A percentile compares a stretch with the other conserved stretches of the same genome.
These are phyloP conservation scores for Charanyca ferruginea DNA, from an alignment of 2,888 invertebrate species.

Conservation along the genomic window DNA sequence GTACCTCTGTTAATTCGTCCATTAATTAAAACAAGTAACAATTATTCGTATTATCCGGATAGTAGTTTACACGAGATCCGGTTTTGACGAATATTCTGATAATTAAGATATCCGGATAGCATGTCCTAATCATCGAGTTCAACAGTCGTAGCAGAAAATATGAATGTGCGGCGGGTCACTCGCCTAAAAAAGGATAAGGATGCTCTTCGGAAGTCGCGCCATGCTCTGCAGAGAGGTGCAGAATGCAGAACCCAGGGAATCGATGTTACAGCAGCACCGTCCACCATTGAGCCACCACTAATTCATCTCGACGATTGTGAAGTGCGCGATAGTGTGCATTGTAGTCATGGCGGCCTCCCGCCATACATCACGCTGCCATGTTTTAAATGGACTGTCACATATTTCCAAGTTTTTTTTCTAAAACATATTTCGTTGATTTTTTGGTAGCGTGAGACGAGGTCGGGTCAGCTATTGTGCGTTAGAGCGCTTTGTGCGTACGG, in stretches of 20 bases:
- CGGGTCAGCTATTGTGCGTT: slow-evolving; percentile 74
- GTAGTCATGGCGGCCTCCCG: slow-evolving; percentile 51
- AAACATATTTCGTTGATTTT: slow-evolving; percentile 61
- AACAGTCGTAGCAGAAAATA: no score
- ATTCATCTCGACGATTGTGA: slow-evolving; percentile 13
- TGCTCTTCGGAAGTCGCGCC: no score
- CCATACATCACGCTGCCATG: slow-evolving; percentile 75
- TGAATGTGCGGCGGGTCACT: no score
- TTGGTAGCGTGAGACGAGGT: slow-evolving; percentile 64
- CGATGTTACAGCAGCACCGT: background rate
- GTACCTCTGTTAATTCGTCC: no score
- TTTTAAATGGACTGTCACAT: slow-evolving; percentile 73
- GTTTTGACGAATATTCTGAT: no score
- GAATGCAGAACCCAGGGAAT: background rate
- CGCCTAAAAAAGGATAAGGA: no score
- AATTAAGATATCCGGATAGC: no score
- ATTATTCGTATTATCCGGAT: no score
- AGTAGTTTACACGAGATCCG: no score
- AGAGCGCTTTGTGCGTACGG: slow-evolving; percentile 64
- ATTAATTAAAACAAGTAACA: no score
- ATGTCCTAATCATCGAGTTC: no score
- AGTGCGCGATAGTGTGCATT: slow-evolving; percentile 24
- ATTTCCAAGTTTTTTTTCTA: slow-evolving; percentile 64
- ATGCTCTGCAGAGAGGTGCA: background rate
- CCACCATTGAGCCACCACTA: background rate